Evolutionary conservation across 2,888 invertebrate species (phyloP), one percentile per base, ranked within the genome.

Genomic region (Epiperipatus broadwayi): DNA sequence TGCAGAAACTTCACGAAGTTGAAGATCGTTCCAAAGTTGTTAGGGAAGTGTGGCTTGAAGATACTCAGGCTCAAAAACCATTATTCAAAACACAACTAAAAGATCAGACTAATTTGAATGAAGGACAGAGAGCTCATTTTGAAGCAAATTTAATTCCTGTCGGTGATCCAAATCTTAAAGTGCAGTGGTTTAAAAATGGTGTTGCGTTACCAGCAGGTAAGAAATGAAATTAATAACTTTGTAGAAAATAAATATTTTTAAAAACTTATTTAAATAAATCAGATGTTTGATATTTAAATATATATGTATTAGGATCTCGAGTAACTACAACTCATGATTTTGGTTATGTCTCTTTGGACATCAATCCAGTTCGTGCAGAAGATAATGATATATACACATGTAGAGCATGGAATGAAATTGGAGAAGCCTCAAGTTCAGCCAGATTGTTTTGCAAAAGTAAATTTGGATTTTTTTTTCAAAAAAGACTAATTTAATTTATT

Each of bases 311-410:
- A 16, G 65, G 63, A 28, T 60, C 60, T 38, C 53, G 65, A 31
- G 63, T 62, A 47, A 55, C 58, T 30, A 87, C 89, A 7, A 84
- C 89, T 77, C 85, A 93, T 56, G 95, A 97, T 58, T 93, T 95
- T 57, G 95, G 95, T 35, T 93, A 89, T 57, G 93, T 93, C 19
- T 87, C 89, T 27, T 65, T 85, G 14, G 85, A 87, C 52, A 79
- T 85, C 78, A 84, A 84, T 56, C 84, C 84, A 51, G 83, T 84
- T 0, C 81, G 81, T 54, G 85, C 89, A 16, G 87, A 87, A 60
- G 95, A 95, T 63, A 84, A 87, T 2, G 93, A 93, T 32, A 84
- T 87, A 25, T 93, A 93, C 59, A 91, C 89, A 2, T 87, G 91
- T 57, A 73, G 85, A 41, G 89, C 91, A 27, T 56, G 55, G 40